phyloP scores from a whole-genome alignment of 1,140 invertebrate genomes.

The Scaptomyza graminum region DNA sequence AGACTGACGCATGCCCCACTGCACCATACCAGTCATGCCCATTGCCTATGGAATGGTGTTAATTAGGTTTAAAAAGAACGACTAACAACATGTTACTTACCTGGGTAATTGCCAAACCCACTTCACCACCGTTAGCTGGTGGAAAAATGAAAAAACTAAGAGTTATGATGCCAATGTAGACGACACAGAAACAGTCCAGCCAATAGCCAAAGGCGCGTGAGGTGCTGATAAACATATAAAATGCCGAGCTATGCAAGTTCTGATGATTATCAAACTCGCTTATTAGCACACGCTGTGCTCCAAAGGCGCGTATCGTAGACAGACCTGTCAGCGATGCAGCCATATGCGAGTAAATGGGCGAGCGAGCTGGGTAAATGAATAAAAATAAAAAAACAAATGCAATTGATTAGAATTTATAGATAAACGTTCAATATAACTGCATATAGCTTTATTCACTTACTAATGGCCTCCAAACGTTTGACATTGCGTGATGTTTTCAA shows the following conservation, averaged over 20 bases:
- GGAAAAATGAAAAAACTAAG: slow-evolving; percentile 88
- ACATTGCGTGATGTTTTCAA: slow-evolving; percentile 92
- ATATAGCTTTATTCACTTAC: slow-evolving; percentile 86
- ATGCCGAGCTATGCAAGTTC: slow-evolving; percentile 89
- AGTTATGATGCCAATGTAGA: slow-evolving; percentile 89
- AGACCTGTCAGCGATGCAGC: slow-evolving; percentile 95
- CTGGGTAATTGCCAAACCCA: slow-evolving; percentile 92
- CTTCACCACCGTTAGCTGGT: slow-evolving; percentile 88
- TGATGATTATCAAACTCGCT: slow-evolving; percentile 92
- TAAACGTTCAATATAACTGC: background rate
- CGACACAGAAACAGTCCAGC: slow-evolving; percentile 90
- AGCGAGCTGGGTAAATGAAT: slow-evolving; percentile 86
- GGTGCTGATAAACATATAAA: slow-evolving; percentile 87
- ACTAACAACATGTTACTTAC: slow-evolving; percentile 5
- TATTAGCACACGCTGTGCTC: slow-evolving; percentile 90
- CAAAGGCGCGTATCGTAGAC: slow-evolving; percentile 94
- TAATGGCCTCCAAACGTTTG: slow-evolving; percentile 94
- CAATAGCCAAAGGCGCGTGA: slow-evolving; percentile 90
- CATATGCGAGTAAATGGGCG: slow-evolving; percentile 94
- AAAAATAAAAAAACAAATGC: background rate
- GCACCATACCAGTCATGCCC: slow-evolving; percentile 92
- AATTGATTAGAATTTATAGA: background rate
- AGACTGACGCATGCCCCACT: slow-evolving; percentile 93
- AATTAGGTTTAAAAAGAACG: background rate
- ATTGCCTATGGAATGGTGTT: slow-evolving; percentile 84